Percentiles rank a stretch among this genome's conserved stretches.
Evolutionary conservation across 2,113 vertebrate genomes (phyloP).

Genomic region (Ictidomys tridecemlineatus): DNA sequence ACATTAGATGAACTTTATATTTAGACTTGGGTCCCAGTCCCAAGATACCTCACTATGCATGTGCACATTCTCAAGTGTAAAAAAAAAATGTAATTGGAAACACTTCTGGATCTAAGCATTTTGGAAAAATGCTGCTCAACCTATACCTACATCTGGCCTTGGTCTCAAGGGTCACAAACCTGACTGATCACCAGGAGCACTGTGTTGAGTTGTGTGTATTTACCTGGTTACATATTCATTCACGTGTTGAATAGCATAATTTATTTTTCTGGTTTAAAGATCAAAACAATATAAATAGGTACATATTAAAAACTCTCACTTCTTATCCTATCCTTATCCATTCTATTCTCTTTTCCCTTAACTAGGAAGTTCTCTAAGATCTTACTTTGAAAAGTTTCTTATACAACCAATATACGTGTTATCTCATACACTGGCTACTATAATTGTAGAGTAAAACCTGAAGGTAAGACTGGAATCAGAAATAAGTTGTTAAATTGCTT

Average conservation of each 20-base stretch:
- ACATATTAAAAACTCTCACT: not conserved
- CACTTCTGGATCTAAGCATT: not conserved
- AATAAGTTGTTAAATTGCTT: not conserved
- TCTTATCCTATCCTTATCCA: not conserved
- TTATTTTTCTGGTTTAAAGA: not conserved
- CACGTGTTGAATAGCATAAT: not conserved
- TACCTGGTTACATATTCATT: not conserved
- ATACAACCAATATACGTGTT: not conserved
- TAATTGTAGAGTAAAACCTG: not conserved
- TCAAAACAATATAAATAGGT: not conserved
- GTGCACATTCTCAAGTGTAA: not conserved
- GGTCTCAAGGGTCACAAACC: not conserved
- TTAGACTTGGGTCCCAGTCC: not conserved
- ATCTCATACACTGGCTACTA: not conserved
- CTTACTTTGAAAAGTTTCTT: not conserved
- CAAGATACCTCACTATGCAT: not conserved
- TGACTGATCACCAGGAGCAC: not conserved
- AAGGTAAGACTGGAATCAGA: not conserved
- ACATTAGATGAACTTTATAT: too few relatives aligned
- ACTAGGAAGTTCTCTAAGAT: not conserved
- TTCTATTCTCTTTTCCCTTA: not conserved
- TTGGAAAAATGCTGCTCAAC: too few relatives aligned
- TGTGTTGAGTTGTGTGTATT: not conserved
- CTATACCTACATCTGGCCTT: too few relatives aligned
- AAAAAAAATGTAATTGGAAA: not conserved